Evolutionary conservation across 1,140 invertebrate species (phyloP), one percentile per base, ranked within the genome.

Genomic region (Drosophila lowei): DNA sequence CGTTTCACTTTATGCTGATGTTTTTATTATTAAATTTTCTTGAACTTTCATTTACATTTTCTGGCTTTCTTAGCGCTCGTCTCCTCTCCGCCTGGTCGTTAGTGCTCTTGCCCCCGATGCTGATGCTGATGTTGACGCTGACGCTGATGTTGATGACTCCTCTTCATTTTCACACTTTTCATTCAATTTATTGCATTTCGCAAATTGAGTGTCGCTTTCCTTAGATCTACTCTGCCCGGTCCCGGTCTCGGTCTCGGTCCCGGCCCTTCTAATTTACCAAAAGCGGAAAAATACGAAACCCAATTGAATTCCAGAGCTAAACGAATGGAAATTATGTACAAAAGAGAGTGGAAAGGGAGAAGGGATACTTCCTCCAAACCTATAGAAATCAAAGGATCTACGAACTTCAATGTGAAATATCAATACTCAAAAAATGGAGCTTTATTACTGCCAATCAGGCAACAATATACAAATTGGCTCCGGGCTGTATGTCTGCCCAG

Each of bases 1-100:
- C 83, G 83, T 88, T 86, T 88, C 77, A 88, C 83, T 86, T 86
- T 88, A 86, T 86, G 83, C 83, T 86, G 83, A 86, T 86, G 83
- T 86, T 86, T 86, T 86, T 88, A 86, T 86, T 86, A 86, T 86
- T 86, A 86, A 81, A 86, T 86, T 86, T 86, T 68, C 83, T 74
- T 78, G 78, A 88, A 79, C 88, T 86, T 86, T 88, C 83, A 88
- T 86, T 86, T 88, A 86, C 83, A 86, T 86, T 86, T 86, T 77
- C 72, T 75, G 58, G 70, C 57, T 59, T 80, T 61, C 68, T 67
- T 67, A 74, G 66, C 60, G 70, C 49, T 54, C 28, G 5, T 54
- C 11, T 53, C 38, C 8, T 42, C 18, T 42, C 54, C 16, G 42
- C 13, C 23, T 68, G 63, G 65, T 68, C 65, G 72, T 75, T 66